phyloP scores from a whole-genome alignment of 2,113 vertebrate species.

The Oncorhynchus clarkii region DNA sequence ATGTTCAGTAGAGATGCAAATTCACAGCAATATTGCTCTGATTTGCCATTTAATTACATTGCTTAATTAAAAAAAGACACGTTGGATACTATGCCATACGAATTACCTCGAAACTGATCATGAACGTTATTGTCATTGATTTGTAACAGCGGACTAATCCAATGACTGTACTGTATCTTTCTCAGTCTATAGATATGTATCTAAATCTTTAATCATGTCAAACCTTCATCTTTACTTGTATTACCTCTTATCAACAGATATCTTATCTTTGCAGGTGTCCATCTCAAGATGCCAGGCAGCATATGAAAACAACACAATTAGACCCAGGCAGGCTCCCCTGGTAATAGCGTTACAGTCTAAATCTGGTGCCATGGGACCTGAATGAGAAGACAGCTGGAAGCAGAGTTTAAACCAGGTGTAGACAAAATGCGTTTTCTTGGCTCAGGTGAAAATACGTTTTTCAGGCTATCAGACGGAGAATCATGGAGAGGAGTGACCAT shows the following conservation, averaged over 20 bases:
- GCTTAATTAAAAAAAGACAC: no score
- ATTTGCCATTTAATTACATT: no score
- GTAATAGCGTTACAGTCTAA: background rate
- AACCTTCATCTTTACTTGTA: conserved; percentile 14
- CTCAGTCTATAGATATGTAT: conserved; percentile 27
- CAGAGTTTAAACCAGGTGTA: background rate
- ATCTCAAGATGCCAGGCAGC: conserved; percentile 7
- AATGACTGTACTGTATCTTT: background rate
- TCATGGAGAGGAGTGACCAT: background rate
- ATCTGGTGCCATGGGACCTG: background rate
- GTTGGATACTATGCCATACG: no score
- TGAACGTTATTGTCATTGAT: background rate
- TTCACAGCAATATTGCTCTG: no score
- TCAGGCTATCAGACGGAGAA: background rate
- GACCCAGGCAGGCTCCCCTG: conserved; percentile 2
- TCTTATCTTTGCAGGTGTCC: conserved; percentile 25
- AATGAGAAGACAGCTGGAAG: background rate
- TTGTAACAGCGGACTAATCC: background rate
- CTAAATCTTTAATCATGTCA: conserved; percentile 37
- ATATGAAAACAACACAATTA: conserved; percentile 21
- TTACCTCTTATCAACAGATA: conserved; percentile 23
- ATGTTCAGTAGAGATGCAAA: no score
- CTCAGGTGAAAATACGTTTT: background rate
- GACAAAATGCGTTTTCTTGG: background rate
- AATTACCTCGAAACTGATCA: background rate